Evolutionary conservation across 2,888 invertebrate genomes (phyloP).

Genomic region (Liopterus haemorrhoidalis): DNA sequence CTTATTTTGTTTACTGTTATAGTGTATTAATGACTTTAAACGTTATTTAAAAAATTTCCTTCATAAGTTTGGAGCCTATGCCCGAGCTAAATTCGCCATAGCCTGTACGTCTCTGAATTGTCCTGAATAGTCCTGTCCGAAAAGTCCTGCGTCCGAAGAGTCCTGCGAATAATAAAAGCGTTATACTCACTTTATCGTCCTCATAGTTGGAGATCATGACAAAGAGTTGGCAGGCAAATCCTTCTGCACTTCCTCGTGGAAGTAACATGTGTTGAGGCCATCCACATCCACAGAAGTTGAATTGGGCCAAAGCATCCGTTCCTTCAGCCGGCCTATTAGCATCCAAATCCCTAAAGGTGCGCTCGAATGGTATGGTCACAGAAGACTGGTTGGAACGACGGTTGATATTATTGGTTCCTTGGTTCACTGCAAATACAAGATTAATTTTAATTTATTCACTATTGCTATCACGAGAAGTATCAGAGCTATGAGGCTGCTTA

Average conservation of each 20-base stretch:
- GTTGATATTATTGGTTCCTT: conserved; percentile 59
- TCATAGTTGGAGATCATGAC: conserved; percentile 66
- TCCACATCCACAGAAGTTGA: conserved; percentile 79
- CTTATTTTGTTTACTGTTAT: neutral
- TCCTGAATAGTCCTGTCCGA: no score
- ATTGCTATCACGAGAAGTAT: conserved; percentile 6
- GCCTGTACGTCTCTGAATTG: no score
- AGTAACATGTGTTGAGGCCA: conserved; percentile 76
- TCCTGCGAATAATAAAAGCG: no score
- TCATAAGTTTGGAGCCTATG: no score
- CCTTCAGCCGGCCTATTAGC: conserved; percentile 52
- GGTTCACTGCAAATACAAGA: conserved; percentile 50
- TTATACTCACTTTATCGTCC: conserved; percentile 53
- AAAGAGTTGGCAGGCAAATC: conserved; percentile 61
- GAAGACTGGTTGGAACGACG: conserved; percentile 63
- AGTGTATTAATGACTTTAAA: neutral
- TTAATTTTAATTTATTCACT: conserved; percentile 13
- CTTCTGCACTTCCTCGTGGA: conserved; percentile 61
- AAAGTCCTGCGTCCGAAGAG: no score
- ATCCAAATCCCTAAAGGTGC: conserved; percentile 67
- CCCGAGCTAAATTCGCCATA: no score
- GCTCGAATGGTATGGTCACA: conserved; percentile 73
- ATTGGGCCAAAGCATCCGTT: conserved; percentile 48
- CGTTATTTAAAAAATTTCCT: no score
- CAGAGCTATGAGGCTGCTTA: neutral